phyloP scores from a whole-genome alignment of 2,113 vertebrate genomes.

The Dasyprocta punctata region DNA sequence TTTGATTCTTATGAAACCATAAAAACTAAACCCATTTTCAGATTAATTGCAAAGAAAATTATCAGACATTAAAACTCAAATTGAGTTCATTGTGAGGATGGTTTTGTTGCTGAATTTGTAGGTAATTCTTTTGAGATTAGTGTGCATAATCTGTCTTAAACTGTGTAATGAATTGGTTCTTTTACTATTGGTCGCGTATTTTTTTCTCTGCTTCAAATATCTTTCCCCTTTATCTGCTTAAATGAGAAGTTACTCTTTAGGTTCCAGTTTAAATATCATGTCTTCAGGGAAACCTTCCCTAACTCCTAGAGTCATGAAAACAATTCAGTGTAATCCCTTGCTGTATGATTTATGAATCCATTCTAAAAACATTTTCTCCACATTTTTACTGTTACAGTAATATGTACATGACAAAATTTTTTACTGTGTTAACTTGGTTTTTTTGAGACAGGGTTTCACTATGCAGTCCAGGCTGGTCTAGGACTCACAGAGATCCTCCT shows the following conservation, averaged over 20 bases:
- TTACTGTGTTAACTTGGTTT: not conserved
- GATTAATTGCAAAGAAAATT: not conserved
- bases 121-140: not conserved
- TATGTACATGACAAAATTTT: not conserved
- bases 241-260: not conserved
- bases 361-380: not conserved
- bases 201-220: not conserved
- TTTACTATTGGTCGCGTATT: not conserved
- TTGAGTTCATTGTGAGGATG: not conserved
- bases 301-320: not conserved
- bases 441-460: not conserved
- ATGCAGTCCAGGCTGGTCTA: not conserved
- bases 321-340: not conserved
- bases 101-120: not conserved
- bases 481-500: not conserved
- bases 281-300: not conserved
- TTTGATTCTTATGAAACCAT: not conserved
- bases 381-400: not conserved
- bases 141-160: not conserved
- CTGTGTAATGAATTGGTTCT: not conserved
- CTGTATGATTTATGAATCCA: not conserved
- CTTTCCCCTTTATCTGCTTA: not conserved
- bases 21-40: not conserved
- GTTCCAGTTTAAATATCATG: not conserved
- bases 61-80: not conserved